A percentile compares a stretch with the other conserved stretches of the same genome.
Evolutionary conservation across 2,888 invertebrate genomes (phyloP).

Genomic region (Lypha dubia): DNA sequence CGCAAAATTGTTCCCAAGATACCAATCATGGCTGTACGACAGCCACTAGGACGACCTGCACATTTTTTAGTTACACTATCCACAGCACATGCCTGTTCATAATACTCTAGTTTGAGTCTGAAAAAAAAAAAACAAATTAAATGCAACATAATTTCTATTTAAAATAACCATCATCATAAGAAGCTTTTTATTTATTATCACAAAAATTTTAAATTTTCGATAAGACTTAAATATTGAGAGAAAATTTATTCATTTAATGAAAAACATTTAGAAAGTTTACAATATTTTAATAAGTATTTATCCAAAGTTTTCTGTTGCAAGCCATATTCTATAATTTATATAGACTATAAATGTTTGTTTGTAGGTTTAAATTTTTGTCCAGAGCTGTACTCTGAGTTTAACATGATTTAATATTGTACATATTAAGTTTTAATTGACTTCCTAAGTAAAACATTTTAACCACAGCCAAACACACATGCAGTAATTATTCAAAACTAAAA

Average conservation of each 20-base stretch:
- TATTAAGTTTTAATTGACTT: conserved; percentile 60
- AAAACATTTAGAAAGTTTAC: neutral
- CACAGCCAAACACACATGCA: conserved; percentile 57
- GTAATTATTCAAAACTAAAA: conserved; percentile 54
- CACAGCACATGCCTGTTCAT: conserved; percentile 95
- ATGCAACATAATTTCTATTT: neutral
- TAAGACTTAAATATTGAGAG: neutral
- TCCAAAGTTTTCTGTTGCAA: neutral
- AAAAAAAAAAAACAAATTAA: conserved; percentile 20
- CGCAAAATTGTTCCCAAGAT: conserved; percentile 95
- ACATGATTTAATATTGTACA: conserved; percentile 34
- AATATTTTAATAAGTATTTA: conserved; percentile 7
- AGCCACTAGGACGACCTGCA: conserved; percentile 92
- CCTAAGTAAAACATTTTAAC: conserved; percentile 42
- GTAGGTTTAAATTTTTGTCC: no score
- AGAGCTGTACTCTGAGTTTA: neutral
- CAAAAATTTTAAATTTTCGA: neutral
- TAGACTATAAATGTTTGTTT: neutral
- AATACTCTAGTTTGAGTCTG: conserved; percentile 92
- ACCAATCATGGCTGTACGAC: conserved; percentile 92
- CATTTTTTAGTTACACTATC: conserved; percentile 95
- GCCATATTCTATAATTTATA: neutral
- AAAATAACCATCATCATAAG: neutral
- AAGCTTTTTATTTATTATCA: neutral
- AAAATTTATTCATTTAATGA: neutral